A percentile compares a stretch with the other conserved stretches of the same genome.
Evolutionary conservation across 2,113 vertebrate species (phyloP).

Genomic region (Eublepharis macularius): DNA sequence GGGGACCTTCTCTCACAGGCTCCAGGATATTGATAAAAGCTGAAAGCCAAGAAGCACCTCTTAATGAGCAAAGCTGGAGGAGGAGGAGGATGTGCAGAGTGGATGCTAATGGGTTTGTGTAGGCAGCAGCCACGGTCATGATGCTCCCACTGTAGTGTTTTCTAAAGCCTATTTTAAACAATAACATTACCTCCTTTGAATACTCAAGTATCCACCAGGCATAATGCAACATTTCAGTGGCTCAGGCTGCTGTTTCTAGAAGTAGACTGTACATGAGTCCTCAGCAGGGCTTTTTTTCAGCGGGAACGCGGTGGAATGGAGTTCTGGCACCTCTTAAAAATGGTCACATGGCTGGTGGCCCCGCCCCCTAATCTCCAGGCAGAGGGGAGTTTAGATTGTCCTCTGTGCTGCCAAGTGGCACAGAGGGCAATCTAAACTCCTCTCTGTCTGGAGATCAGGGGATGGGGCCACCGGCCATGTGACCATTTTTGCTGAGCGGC

Average conservation of each 20-base stretch:
- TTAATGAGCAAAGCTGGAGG: slow-evolving; percentile 20
- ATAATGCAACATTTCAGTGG: not conserved
- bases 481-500: no score
- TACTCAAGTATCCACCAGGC: not conserved
- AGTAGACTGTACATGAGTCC: not conserved
- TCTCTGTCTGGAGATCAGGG: no score
- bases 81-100: not conserved
- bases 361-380: no score
- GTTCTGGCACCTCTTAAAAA: no score
- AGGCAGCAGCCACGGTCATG: slow-evolving; percentile 25
- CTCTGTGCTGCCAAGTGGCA: no score
- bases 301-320: no score
- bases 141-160: not conserved
- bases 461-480: no score
- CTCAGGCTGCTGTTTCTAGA: not conserved
- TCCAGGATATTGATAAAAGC: slow-evolving; percentile 24
- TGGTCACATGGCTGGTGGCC: no score
- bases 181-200: not conserved
- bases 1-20: slow-evolving; percentile 2
- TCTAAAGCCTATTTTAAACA: not conserved
- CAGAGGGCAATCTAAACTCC: no score
- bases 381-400: no score
- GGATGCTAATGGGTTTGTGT: slow-evolving; percentile 32
- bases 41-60: slow-evolving; percentile 12
- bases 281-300: no score